These are phyloP conservation scores for Arctocebus calabarensis DNA, from an alignment of 2,797 vertebrate species.

Conservation along the genomic window DNA sequence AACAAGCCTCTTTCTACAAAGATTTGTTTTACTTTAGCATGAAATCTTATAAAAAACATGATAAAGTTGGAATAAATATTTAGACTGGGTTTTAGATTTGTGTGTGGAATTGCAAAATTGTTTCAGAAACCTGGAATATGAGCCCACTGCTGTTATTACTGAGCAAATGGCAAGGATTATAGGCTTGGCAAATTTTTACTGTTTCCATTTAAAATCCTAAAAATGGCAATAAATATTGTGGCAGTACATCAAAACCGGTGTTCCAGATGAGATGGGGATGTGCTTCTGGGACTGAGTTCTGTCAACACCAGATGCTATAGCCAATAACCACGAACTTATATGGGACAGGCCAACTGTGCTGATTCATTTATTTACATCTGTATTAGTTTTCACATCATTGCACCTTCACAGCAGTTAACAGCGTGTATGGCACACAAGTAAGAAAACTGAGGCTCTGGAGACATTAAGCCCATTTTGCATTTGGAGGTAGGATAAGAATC, in stretches of 20 bases:
- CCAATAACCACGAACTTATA: not conserved
- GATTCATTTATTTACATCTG: not conserved
- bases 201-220: constrained; percentile 42
- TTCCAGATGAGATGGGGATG: not conserved
- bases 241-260: not conserved
- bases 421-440: not conserved
- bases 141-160: not conserved
- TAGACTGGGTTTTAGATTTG: not conserved
- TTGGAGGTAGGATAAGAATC: not conserved
- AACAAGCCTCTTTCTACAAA: constrained; percentile 7
- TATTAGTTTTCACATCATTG: not conserved
- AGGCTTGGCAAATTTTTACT: not conserved
- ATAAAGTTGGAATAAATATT: not conserved
- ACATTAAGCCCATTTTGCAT: not conserved
- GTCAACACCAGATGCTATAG: not conserved
- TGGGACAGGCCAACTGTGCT: not conserved
- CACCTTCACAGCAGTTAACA: not conserved
- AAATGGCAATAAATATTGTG: not conserved
- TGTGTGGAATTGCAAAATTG: not conserved
- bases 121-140: not conserved
- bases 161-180: not conserved
- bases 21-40: not conserved
- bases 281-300: not conserved
- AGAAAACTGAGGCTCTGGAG: not conserved
- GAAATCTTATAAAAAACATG: not conserved